Evolutionary conservation across 1,140 invertebrate genomes (phyloP).

Genomic region (Contarinia nasturtii): DNA sequence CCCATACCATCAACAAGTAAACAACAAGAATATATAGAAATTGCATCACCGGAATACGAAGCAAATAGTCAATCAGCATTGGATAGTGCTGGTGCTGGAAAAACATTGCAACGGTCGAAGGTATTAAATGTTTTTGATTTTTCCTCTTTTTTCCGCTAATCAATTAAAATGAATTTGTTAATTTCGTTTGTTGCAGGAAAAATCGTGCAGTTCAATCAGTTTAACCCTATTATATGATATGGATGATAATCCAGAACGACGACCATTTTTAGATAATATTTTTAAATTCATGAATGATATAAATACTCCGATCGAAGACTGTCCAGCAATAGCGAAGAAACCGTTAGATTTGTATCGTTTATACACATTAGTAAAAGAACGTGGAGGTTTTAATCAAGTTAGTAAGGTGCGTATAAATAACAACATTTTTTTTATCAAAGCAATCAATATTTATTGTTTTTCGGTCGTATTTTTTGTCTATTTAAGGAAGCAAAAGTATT

Average conservation of each 20-base stretch:
- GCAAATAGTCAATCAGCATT: too few relatives aligned
- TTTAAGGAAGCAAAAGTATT: too few relatives aligned
- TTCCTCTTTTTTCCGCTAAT: neutral
- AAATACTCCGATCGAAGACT: conserved; percentile 77
- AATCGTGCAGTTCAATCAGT: conserved; percentile 76
- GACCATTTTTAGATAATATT: conserved; percentile 79
- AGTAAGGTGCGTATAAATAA: conserved; percentile 41
- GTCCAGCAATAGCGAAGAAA: conserved; percentile 95
- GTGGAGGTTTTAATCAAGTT: conserved; percentile 95
- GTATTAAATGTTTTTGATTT: too few relatives aligned
- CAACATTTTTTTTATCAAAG: too few relatives aligned
- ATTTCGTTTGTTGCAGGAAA: too few relatives aligned
- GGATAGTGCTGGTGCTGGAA: too few relatives aligned
- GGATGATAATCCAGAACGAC: conserved; percentile 83
- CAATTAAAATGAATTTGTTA: too few relatives aligned
- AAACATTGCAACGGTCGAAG: neutral
- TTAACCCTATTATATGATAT: conserved; percentile 92
- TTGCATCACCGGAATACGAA: too few relatives aligned
- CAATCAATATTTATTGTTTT: too few relatives aligned
- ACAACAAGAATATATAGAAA: too few relatives aligned
- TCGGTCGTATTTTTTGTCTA: too few relatives aligned
- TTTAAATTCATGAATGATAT: conserved; percentile 86
- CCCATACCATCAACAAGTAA: too few relatives aligned
- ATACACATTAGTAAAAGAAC: conserved; percentile 85
- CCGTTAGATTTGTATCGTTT: conserved; percentile 92